Conservation (phyloP, 2,113 vertebrate species). For the Sinosuthora webbiana region DNA sequence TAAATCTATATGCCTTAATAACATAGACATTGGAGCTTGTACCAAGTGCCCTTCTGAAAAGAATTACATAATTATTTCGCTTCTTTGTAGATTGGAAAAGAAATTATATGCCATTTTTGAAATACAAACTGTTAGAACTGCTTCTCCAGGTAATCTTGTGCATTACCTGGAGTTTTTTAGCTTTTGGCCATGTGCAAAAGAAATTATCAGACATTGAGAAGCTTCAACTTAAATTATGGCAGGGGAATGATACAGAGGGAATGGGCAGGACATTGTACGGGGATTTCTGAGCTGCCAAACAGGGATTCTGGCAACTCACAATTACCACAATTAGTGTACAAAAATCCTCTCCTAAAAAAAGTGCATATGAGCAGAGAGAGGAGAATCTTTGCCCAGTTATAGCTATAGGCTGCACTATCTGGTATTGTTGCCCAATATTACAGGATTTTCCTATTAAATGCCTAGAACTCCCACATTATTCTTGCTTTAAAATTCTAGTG, state of each 20-base stretch:
- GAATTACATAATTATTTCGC: conserved; percentile 33
- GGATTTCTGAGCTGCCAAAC: background rate
- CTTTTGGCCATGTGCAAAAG: background rate
- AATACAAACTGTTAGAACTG: background rate
- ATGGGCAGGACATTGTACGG: too few relatives aligned
- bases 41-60: conserved; percentile 48
- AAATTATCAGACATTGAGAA: background rate
- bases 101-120: conserved; percentile 16
- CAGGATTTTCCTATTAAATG: background rate
- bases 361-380: background rate
- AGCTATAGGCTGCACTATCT: background rate
- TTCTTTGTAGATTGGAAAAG: conserved; percentile 35
- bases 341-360: background rate
- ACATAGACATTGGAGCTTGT: background rate
- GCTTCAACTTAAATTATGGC: background rate
- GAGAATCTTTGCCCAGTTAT: background rate
- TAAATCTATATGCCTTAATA: conserved; percentile 23
- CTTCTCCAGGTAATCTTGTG: background rate
- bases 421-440: background rate
- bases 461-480: background rate
- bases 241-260: background rate
- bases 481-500: background rate
- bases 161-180: conserved; percentile 11
- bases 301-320: background rate
- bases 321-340: background rate